Base-by-base conservation (phyloP, 2,113 vertebrate genomes). In the Euleptes europaea region DNA sequence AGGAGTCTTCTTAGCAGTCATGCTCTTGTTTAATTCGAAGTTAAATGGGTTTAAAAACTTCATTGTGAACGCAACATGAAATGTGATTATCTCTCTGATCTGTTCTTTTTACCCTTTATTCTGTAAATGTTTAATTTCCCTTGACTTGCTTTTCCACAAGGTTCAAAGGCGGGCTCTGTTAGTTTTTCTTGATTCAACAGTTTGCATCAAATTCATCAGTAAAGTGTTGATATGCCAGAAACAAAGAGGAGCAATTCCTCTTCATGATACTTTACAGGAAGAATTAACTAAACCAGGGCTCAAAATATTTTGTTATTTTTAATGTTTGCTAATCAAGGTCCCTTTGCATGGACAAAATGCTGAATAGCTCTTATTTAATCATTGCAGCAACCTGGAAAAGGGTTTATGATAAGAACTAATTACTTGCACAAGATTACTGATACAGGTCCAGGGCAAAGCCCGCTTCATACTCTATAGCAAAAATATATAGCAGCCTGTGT, bases 121-220 rank as follows among this genome's bases (percentile, higher is more conserved):
- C 85, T 26, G 67, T 31, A 38, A 67, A 80, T 0, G 28, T 40
- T 92, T 89, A 85, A 82, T 77, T 81, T 89, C 87, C 88, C 86
- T 3, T 60, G 57, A 60, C 57, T 3, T 75, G 1, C 1, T 14
- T 4, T 0, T 72, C 54, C 67, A 49, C 21, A 47, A 15, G 31
- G 26, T 26, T n/a, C 80, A 91, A 92, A 93, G 78, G 21, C 1
- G 66, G 23, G 3, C 33, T 84, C 5, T n/a, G n/a, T n/a, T n/a
- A 57, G n/a, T 71, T 28, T 42, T 17, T 7, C 38, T 71, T 82
- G 9, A 31, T 28, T 10, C 0, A 35, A n/a, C 0, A 1, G 49
- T 15, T 73, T 33, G 78, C 2, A 31, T 3, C 17, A 54, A 69
- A n/a, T 12, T 54, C 74, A 35, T 38, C 7, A 40, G n/a, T n/a